Evolutionary conservation across 2,113 vertebrate species (phyloP).

Genomic region (Cyprinodon variegatus): DNA sequence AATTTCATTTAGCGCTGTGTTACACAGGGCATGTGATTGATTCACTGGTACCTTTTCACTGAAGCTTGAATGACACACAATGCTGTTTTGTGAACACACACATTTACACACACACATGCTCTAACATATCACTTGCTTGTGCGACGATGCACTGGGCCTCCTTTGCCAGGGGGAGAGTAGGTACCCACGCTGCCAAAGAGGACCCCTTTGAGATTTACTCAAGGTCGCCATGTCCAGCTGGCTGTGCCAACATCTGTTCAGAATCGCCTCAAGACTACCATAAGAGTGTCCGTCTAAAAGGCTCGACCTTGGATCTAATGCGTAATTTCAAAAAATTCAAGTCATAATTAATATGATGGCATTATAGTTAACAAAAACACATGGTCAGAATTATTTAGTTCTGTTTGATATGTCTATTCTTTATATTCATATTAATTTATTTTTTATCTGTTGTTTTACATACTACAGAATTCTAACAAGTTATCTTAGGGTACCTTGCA

Average conservation of each 20-base stretch:
- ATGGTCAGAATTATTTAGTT: neutral
- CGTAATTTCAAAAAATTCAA: conserved; percentile 17
- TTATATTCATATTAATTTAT: neutral
- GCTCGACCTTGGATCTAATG: conserved; percentile 68
- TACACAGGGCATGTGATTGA: conserved; percentile 80
- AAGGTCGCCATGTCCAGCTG: conserved; percentile 78
- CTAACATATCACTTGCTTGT: conserved; percentile 33
- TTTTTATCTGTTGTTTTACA: neutral
- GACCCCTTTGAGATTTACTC: conserved; percentile 72
- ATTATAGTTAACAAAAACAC: neutral
- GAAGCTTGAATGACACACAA: conserved; percentile 81
- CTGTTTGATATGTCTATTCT: neutral
- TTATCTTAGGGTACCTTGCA: neutral
- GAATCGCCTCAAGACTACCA: conserved; percentile 75
- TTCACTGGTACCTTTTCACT: conserved; percentile 77
- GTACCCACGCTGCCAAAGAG: conserved; percentile 73
- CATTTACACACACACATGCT: conserved; percentile 52
- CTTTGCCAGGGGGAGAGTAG: conserved; percentile 59
- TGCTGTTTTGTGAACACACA: conserved; percentile 56
- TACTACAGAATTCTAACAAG: neutral
- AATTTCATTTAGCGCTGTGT: conserved; percentile 80
- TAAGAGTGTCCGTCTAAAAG: conserved; percentile 56
- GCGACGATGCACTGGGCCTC: conserved; percentile 55
- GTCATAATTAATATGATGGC: neutral
- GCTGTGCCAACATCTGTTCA: conserved; percentile 78